Base-by-base conservation (phyloP, 2,888 invertebrate species). In the Nysson spinosus region DNA sequence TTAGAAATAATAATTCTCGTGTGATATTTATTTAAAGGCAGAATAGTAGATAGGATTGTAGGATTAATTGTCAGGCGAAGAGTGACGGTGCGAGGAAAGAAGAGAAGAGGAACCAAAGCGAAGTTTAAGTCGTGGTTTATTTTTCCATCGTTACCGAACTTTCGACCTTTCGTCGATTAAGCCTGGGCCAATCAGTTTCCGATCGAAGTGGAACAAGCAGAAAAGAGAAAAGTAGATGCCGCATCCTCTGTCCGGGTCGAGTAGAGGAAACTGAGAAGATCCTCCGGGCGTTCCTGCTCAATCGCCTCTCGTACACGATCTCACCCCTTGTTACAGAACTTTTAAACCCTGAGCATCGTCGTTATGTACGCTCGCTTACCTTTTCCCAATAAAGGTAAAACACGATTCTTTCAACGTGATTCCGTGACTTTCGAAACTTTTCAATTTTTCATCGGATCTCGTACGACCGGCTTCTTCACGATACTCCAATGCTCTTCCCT, bases 111-210 rank as follows among this genome's bases (percentile, higher is more conserved):
- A 34, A 28, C 17, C 43, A 28, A 52, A 42, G n/a, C n/a, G n/a
- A n/a, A n/a, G n/a, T 16, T 40, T 50, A 47, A 22, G 47, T 52
- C 44, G 30, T 20, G 43, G 39, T 30, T 50, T 43, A 62, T 63
- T 50, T 46, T 19, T 40, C 11, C 47, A 57, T 77, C 68, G 67
- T 69, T 72, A 70, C 17, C 22, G 28, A 77, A 77, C 64, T 77
- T 73, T 26, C 28, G 37, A 46, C 47, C 50, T 42, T 52, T 34
- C 43, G 11, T 17, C 57, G 55, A 64, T 52, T 40, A 46, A 63
- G 30, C 39, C 11, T 5, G 35, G 7, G 34, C 39, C 16, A 24
- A 28, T 46, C 44, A 17, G 20, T 30, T 30, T 19, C 24, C 47
- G 50, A 44, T 55, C 60, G 49, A 32, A 30, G 7, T 32, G 34